A percentile compares a stretch with the other conserved stretches of the same genome.
phyloP scores from a whole-genome alignment of 2,888 invertebrate genomes.

The Ceriagrion tenellum region DNA sequence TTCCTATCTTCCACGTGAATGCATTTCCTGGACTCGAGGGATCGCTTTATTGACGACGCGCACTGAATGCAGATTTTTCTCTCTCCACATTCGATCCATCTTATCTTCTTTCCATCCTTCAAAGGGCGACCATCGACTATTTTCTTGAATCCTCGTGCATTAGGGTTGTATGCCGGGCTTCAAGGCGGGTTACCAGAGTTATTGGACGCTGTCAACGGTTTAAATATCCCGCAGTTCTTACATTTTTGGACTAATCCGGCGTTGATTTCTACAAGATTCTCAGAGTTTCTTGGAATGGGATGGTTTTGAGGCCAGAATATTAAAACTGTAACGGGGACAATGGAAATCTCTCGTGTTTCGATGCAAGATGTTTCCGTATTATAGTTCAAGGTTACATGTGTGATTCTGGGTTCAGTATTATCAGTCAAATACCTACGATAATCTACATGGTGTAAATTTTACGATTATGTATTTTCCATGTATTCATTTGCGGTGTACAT shows the following conservation, averaged over 20 bases:
- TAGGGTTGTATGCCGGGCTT: not conserved
- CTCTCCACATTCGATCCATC: not conserved
- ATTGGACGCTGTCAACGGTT: not conserved
- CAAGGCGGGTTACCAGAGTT: not conserved
- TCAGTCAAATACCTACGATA: too few relatives aligned
- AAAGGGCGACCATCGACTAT: not conserved
- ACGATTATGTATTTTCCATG: too few relatives aligned
- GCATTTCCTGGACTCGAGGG: not conserved
- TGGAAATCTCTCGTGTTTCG: too few relatives aligned
- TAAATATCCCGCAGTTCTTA: not conserved
- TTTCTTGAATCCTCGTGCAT: not conserved
- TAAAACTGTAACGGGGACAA: not conserved
- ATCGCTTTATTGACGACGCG: not conserved
- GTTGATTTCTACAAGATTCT: not conserved
- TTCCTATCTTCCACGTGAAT: not conserved
- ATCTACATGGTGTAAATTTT: too few relatives aligned
- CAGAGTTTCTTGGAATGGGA: too few relatives aligned
- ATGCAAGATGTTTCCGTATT: too few relatives aligned
- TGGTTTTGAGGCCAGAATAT: not conserved
- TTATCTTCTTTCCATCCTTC: not conserved
- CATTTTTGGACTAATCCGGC: not conserved
- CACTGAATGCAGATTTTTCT: not conserved
- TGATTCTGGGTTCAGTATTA: too few relatives aligned
- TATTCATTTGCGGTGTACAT: too few relatives aligned
- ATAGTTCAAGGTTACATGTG: too few relatives aligned